Base-by-base conservation (phyloP, 2,888 invertebrate species). In the Galeruca laticollis region DNA sequence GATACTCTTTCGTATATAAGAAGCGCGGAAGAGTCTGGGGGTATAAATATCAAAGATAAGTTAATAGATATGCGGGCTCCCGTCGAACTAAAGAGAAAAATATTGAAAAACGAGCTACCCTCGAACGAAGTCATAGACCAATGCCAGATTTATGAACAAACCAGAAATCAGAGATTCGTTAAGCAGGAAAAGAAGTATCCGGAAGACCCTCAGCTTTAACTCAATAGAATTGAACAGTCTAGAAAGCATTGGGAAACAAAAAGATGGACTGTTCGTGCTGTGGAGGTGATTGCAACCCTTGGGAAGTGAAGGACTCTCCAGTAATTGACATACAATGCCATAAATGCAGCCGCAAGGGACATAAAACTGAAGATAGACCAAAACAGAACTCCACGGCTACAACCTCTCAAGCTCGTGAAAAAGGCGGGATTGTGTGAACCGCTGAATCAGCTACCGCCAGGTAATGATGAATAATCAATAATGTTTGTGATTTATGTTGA, bases 41-140 rank as follows among this genome's bases (percentile, higher is more conserved):
- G 77, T 57, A 76, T 75, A 18, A 73, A 73, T 49, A 65, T 78
- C 33, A 76, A 75, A 54, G 75, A 78, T 60, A 75, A 77, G 70
- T 68, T 76, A 47, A 78, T 75, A 13, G 76, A 76, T 33, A 71
- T 21, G 26, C 76, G 77, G 73, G 76, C 75, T 21, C 70, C 75
- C 2, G 15, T 66, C 5, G 75, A 77, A 15, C 60, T 77, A 54
- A 74, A 73, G 61, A 76, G 62, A 49, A 76, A 74, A 69, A 71
- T 77, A 9, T 62, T 78, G 69, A 62, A 71, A 59, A 70, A 69
- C 35, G 63, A 73, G 63, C 54, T 21, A 33, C 37, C 71, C 26
- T 49, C 69, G 37, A 21, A 71, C 52, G 64, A 71, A 56, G 60
- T 71, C 43, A 63, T 62, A 60, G 64, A 64, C 37, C 51, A 60